Conservation (phyloP, 2,888 invertebrate species). For the Acrobasis consociella region DNA sequence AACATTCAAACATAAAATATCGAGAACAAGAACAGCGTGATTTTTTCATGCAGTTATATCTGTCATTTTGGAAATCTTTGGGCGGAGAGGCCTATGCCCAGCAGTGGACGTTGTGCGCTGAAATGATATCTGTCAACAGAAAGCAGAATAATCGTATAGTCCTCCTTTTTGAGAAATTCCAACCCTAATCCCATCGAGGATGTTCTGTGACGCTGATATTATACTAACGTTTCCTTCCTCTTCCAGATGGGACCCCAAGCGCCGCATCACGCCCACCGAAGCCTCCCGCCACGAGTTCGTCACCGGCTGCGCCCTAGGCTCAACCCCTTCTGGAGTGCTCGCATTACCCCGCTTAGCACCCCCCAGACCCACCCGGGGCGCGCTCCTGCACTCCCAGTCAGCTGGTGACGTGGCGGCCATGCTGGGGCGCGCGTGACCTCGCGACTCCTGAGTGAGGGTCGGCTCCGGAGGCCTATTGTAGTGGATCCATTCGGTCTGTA, state of each 20-base stretch:
- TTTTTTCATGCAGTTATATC: too few species aligned
- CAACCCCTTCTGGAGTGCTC: slow-evolving; percentile 74
- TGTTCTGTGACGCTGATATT: not conserved
- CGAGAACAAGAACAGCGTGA: too few species aligned
- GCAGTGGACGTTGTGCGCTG: too few species aligned
- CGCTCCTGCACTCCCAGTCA: slow-evolving; percentile 84
- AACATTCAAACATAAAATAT: too few species aligned
- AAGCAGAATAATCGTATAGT: too few species aligned
- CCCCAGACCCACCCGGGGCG: slow-evolving; percentile 58
- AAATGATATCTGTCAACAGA: too few species aligned
- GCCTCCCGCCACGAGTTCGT: slow-evolving; percentile 94
- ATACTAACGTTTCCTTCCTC: slow-evolving; percentile 14
- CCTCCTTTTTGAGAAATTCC: too few species aligned
- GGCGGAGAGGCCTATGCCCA: too few species aligned
- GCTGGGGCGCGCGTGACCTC: slow-evolving; percentile 84
- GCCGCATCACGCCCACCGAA: slow-evolving; percentile 95
- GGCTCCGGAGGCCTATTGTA: slow-evolving; percentile 46
- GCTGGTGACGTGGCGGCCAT: slow-evolving; percentile 86
- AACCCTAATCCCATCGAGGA: too few species aligned
- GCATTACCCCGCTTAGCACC: slow-evolving; percentile 68
- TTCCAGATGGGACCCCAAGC: slow-evolving; percentile 94
- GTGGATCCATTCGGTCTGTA: slow-evolving; percentile 25
- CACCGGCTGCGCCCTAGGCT: slow-evolving; percentile 73
- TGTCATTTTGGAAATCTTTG: too few species aligned
- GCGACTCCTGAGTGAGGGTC: slow-evolving; percentile 51